Conservation (phyloP, 2,113 vertebrate species). For the Corvus hawaiiensis region DNA sequence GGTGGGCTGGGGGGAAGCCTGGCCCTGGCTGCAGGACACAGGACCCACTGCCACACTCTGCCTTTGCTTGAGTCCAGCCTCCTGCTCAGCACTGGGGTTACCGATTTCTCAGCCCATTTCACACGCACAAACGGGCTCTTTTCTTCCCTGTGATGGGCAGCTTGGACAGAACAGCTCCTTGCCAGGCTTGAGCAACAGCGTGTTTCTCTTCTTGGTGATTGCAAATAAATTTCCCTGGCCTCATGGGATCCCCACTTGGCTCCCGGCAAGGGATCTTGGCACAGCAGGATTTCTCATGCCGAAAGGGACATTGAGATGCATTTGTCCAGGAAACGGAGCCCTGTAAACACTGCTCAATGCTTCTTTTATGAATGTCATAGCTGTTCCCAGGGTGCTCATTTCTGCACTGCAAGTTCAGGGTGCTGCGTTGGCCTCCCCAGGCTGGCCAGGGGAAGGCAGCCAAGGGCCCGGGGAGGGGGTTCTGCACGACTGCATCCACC, state of each 20-base stretch:
- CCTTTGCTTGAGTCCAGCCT: accelerated
- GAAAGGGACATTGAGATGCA: accelerated
- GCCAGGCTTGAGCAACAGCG: background rate
- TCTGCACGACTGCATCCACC: background rate
- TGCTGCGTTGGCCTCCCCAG: background rate
- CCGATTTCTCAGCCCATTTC: background rate
- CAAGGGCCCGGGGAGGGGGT: background rate
- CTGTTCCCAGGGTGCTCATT: background rate
- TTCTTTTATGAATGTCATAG: background rate
- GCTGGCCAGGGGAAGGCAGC: background rate
- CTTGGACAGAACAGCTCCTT: background rate
- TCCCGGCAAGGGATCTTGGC: background rate
- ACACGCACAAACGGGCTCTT: background rate
- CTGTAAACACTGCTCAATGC: background rate
- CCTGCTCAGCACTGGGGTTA: background rate
- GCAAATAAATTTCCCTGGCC: background rate
- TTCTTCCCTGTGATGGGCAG: background rate
- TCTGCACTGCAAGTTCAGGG: background rate
- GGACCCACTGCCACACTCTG: accelerated
- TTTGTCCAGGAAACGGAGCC: background rate
- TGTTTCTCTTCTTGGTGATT: background rate
- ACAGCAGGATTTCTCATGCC: background rate
- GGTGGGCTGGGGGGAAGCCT: accelerated
- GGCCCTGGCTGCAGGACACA: background rate
- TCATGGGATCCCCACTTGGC: background rate